Conservation (phyloP, 2,113 vertebrate genomes). For the Orientallactaga bullata region DNA sequence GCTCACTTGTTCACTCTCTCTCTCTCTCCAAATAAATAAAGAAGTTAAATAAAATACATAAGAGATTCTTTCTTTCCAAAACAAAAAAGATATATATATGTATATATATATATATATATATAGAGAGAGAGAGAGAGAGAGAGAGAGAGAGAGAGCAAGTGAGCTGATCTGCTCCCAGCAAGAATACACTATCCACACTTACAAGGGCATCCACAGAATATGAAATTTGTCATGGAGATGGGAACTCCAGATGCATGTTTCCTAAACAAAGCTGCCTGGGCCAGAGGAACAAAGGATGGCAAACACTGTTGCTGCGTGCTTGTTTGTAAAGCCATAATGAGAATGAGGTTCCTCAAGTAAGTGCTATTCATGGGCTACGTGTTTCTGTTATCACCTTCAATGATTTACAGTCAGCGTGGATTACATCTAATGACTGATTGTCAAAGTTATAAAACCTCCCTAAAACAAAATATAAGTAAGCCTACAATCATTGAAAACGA, state of each 20-base stretch:
- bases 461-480: neutral
- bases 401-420: constrained; percentile 75
- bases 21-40: too few relatives aligned
- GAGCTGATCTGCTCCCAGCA: constrained; percentile 90
- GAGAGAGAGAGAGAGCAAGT: too few relatives aligned
- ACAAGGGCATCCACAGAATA: constrained; percentile 93
- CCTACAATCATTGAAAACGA: neutral
- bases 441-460: neutral
- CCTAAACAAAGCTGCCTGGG: constrained; percentile 94
- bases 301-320: constrained; percentile 89
- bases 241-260: constrained; percentile 92
- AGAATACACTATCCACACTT: constrained; percentile 93
- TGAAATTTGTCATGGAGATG: constrained; percentile 94
- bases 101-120: too few relatives aligned
- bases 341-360: constrained; percentile 93
- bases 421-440: neutral
- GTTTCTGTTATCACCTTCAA: constrained; percentile 92
- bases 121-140: too few relatives aligned
- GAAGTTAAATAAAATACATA: too few relatives aligned
- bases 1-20: too few relatives aligned
- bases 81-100: too few relatives aligned
- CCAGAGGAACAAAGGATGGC: constrained; percentile 92
- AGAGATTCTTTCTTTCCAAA: too few relatives aligned
- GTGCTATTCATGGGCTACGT: constrained; percentile 90
- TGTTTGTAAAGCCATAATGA: constrained; percentile 90